Conservation (phyloP, 2,888 invertebrate species). For the Pedicia rivosa region DNA sequence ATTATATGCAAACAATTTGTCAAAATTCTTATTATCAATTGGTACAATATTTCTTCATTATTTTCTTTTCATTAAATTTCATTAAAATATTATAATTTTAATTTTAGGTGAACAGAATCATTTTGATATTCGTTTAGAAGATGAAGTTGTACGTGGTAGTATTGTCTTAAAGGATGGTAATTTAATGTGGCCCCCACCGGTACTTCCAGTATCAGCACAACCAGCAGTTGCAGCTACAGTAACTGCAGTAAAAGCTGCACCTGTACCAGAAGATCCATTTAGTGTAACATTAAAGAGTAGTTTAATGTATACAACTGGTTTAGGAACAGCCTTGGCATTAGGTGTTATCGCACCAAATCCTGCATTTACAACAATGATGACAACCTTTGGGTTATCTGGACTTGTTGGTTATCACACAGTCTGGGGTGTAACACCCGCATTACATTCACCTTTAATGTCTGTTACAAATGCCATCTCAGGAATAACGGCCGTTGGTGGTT, state of each 20-base stretch:
- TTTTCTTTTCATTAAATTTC: too few species aligned
- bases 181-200: conserved; percentile 67
- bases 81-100: too few species aligned
- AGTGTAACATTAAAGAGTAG: conserved; percentile 50
- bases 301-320: conserved; percentile 48
- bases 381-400: conserved; percentile 68
- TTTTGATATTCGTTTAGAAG: conserved; percentile 62
- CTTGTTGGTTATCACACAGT: conserved; percentile 37
- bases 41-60: too few species aligned
- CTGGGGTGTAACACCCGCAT: conserved; percentile 81
- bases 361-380: conserved; percentile 74
- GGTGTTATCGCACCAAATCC: conserved; percentile 67
- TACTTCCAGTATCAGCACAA: conserved; percentile 37
- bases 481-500: conserved; percentile 80
- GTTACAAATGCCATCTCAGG: conserved; percentile 87
- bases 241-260: conserved; percentile 29
- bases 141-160: conserved; percentile 75
- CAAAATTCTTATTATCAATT: conserved; percentile 52
- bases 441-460: conserved; percentile 84
- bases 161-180: conserved; percentile 60
- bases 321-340: conserved; percentile 50
- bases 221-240: conserved; percentile 30
- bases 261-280: conserved; percentile 45
- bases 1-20: conserved; percentile 80
- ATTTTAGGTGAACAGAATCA: conserved; percentile 56